Conservation (phyloP, 2,113 vertebrate genomes). For the Aviceda subcristata region DNA sequence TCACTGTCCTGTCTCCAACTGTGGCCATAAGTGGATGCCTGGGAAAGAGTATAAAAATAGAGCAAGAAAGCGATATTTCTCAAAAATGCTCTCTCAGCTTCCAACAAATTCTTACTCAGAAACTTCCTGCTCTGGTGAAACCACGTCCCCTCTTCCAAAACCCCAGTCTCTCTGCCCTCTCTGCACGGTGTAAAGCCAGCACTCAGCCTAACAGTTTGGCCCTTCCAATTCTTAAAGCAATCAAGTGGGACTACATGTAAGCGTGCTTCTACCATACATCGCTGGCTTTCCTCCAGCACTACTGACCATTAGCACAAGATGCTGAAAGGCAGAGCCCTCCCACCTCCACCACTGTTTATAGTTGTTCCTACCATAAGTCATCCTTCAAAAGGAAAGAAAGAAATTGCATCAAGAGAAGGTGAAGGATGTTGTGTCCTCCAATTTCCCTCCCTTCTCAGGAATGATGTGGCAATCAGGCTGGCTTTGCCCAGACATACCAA, state of each 20-base stretch:
- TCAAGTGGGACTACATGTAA: not conserved
- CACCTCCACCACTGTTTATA: not conserved
- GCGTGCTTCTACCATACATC: not conserved
- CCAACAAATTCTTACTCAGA: not conserved
- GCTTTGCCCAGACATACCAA: constrained; percentile 13
- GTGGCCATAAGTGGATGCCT: not conserved
- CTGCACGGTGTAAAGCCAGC: not conserved
- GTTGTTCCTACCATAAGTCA: not conserved
- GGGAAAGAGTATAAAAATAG: not conserved
- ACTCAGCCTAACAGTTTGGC: not conserved
- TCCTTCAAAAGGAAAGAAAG: not conserved
- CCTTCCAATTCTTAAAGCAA: not conserved
- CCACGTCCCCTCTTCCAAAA: not conserved
- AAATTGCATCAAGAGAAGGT: not conserved
- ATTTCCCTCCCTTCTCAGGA: not conserved
- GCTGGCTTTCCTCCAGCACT: not conserved
- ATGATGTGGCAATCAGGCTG: constrained; percentile 1
- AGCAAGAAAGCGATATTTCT: not conserved
- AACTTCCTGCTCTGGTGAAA: not conserved
- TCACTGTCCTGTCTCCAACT: not conserved
- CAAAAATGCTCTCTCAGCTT: not conserved
- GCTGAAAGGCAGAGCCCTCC: not conserved
- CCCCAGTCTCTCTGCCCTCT: not conserved
- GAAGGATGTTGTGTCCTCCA: not conserved
- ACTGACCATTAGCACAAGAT: not conserved